Conservation (phyloP, 1,140 invertebrate species). For the Marisa cornuarietis region DNA sequence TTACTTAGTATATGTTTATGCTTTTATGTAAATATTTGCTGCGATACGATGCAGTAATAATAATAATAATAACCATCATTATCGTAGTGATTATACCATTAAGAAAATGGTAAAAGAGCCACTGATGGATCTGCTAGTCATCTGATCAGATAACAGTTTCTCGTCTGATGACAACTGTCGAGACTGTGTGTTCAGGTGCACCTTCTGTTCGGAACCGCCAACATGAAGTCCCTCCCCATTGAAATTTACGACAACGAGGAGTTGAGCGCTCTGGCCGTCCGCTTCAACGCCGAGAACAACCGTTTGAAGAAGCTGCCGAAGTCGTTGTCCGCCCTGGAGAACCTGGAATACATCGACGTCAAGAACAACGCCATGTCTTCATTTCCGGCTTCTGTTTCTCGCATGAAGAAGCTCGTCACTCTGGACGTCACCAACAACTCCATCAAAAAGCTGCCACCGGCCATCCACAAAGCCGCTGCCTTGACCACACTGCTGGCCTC, state of each 20-base stretch:
- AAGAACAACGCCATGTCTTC: constrained; percentile 55
- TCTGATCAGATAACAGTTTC: too few relatives aligned
- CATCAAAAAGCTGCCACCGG: constrained; percentile 56
- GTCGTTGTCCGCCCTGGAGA: constrained; percentile 45
- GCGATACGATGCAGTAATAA: too few relatives aligned
- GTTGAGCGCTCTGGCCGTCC: constrained; percentile 45
- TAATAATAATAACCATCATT: too few relatives aligned
- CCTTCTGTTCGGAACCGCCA: constrained; percentile 53
- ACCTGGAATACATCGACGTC: constrained; percentile 55
- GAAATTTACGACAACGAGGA: constrained; percentile 64
- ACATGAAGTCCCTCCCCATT: constrained; percentile 56
- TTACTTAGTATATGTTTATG: background rate
- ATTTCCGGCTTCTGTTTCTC: constrained; percentile 56
- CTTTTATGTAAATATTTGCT: too few relatives aligned
- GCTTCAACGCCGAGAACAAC: constrained; percentile 60
- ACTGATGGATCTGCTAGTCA: too few relatives aligned
- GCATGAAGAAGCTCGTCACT: constrained; percentile 53
- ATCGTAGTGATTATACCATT: too few relatives aligned
- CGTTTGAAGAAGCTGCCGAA: constrained; percentile 58
- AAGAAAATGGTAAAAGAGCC: too few relatives aligned
- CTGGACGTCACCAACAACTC: constrained; percentile 60
- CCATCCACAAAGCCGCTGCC: constrained; percentile 58
- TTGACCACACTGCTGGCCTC: constrained; percentile 49
- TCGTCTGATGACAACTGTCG: too few relatives aligned
- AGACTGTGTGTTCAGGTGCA: constrained; percentile 27